Percentiles rank a stretch among this genome's conserved stretches.
phyloP scores from a whole-genome alignment of 2,113 vertebrate genomes.

The Emydocephalus ijimae region DNA sequence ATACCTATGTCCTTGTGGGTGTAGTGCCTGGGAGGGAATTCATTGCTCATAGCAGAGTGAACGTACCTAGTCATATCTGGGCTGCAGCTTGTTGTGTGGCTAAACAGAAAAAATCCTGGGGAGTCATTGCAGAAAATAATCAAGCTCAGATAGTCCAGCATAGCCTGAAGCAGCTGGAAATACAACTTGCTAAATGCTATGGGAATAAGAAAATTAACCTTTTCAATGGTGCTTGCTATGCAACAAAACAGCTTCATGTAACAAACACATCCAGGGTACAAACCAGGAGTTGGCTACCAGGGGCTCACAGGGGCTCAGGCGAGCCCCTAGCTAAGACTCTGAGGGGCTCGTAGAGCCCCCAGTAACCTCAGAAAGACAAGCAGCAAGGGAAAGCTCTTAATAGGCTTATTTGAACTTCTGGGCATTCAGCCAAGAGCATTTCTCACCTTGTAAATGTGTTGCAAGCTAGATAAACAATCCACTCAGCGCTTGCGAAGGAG shows the following conservation, averaged over 20 bases:
- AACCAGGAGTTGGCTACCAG: too few relatives aligned
- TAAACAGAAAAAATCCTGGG: not conserved
- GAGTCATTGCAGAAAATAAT: not conserved
- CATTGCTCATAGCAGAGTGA: not conserved
- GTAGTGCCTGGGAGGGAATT: not conserved
- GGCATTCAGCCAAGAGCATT: too few relatives aligned
- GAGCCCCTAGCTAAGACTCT: too few relatives aligned
- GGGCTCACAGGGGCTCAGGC: too few relatives aligned
- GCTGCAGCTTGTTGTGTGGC: not conserved
- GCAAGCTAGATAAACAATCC: too few relatives aligned
- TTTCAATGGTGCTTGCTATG: not conserved
- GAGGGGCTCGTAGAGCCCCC: too few relatives aligned
- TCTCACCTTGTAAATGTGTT: too few relatives aligned
- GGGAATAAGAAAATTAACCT: not conserved
- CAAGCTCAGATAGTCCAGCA: not conserved
- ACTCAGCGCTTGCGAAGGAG: too few relatives aligned
- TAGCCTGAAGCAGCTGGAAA: not conserved
- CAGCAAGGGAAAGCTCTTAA: too few relatives aligned
- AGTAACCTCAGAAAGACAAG: too few relatives aligned
- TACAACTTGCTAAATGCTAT: not conserved
- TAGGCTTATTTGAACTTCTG: too few relatives aligned
- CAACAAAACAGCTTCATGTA: not conserved
- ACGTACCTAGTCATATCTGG: not conserved
- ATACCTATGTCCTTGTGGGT: not conserved
- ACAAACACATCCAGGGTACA: not conserved